These are phyloP conservation scores for Scaptomyza polygonia DNA, from an alignment of 2,888 invertebrate genomes.

Conservation along the genomic window DNA sequence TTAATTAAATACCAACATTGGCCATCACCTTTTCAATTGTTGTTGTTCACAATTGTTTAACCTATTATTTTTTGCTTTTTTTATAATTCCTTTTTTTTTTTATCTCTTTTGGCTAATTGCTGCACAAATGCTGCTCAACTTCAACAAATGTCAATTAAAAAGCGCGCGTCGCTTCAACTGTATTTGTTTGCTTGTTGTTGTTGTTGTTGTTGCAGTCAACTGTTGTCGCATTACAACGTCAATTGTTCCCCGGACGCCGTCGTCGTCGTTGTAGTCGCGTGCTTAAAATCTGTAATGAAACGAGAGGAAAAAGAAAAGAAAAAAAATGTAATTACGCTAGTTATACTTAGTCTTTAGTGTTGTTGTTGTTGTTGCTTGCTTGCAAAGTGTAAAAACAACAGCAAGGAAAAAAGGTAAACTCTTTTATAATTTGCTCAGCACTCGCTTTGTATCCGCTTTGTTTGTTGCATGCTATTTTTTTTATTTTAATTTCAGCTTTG, in stretches of 20 bases:
- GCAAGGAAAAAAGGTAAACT: conserved; percentile 62
- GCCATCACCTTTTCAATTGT: conserved; percentile 58
- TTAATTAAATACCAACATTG: conserved; percentile 77
- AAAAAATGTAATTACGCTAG: conserved; percentile 79
- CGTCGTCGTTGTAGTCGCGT: conserved; percentile 47
- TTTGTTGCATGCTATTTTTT: conserved; percentile 26
- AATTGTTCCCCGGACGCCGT: conserved; percentile 59
- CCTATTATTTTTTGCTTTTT: conserved; percentile 17
- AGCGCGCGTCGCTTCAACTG: conserved; percentile 61
- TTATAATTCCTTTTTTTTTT: neutral
- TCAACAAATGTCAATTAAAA: conserved; percentile 78
- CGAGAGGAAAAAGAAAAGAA: conserved; percentile 19
- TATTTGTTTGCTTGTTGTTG: conserved; percentile 28
- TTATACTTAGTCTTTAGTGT: conserved; percentile 35
- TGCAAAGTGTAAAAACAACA: conserved; percentile 51
- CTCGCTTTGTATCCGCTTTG: conserved; percentile 30
- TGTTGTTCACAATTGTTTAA: conserved; percentile 49
- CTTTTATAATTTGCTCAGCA: conserved; percentile 65
- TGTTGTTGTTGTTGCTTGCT: conserved; percentile 29
- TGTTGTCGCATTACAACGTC: conserved; percentile 81
- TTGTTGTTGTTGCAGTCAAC: conserved; percentile 51
- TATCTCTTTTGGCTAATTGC: conserved; percentile 63
- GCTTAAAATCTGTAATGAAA: conserved; percentile 79
- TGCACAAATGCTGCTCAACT: conserved; percentile 63
- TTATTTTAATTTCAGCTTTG: conserved; percentile 53